These are phyloP conservation scores for Clarias batrachus DNA, from an alignment of 2,113 vertebrate species.

Conservation along the genomic window DNA sequence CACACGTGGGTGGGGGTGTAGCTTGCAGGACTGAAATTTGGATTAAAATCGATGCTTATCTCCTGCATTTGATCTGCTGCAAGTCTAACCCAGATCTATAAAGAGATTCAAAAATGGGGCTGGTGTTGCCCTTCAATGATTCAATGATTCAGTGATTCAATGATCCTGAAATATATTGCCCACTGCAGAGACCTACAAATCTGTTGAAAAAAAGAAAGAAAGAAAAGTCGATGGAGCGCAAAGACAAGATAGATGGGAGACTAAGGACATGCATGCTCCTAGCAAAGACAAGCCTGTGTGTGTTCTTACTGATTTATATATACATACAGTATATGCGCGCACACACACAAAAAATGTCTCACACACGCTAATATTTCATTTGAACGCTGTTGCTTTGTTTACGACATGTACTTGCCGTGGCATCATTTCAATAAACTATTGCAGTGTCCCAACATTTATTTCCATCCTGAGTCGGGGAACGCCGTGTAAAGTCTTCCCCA, in stretches of 20 bases:
- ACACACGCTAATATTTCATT: too few species aligned
- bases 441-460: too few species aligned
- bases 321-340: too few species aligned
- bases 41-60: neutral
- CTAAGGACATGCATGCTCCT: conserved; percentile 7
- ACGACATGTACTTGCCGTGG: too few species aligned
- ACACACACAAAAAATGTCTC: too few species aligned
- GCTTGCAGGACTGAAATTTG: neutral
- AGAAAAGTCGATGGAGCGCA: neutral
- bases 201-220: neutral
- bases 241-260: conserved; percentile 7
- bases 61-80: neutral
- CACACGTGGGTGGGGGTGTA: too few species aligned
- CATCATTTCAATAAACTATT: too few species aligned
- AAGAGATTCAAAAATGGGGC: conserved; percentile 4
- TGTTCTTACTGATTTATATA: neutral
- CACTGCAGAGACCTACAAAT: conserved; percentile 22
- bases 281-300: conserved; percentile 1
- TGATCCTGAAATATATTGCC: conserved; percentile 12
- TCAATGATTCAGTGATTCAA: conserved; percentile 14
- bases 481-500: too few species aligned
- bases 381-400: too few species aligned
- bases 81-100: neutral
- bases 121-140: conserved; percentile 10
- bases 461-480: too few species aligned